These are phyloP conservation scores for Drosophila seclusa DNA, from an alignment of 2,888 invertebrate species.

Conservation along the genomic window DNA sequence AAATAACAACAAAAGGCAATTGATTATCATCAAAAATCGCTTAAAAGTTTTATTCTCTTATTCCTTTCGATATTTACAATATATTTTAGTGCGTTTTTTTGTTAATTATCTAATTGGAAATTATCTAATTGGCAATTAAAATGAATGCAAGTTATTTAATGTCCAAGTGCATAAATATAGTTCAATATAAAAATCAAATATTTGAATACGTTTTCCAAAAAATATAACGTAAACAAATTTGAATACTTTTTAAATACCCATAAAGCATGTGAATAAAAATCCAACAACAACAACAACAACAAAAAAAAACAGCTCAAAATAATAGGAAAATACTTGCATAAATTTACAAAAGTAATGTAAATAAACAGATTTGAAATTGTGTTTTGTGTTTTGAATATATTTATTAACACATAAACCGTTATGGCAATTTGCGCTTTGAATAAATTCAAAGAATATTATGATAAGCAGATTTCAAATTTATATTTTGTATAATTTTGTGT, in stretches of 20 bases:
- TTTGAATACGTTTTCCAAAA: background rate
- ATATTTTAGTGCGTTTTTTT: background rate
- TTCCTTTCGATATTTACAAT: conserved; percentile 1
- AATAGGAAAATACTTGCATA: background rate
- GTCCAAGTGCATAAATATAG: background rate
- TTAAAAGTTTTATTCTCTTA: conserved; percentile 17
- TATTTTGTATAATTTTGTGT: background rate
- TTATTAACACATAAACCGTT: background rate
- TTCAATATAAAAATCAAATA: background rate
- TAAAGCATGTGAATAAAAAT: background rate
- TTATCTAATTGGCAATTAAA: background rate
- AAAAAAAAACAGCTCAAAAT: background rate
- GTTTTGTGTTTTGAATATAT: background rate
- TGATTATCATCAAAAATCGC: conserved; percentile 23
- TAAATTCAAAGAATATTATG: background rate
- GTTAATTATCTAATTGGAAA: background rate
- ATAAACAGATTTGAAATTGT: background rate
- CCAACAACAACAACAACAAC: too few species aligned
- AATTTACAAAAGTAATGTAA: background rate
- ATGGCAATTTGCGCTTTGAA: background rate
- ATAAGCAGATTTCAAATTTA: background rate
- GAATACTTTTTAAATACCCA: background rate
- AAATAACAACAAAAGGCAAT: conserved; percentile 45
- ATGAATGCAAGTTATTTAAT: conserved; percentile 7
- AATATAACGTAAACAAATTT: background rate